Conservation (phyloP, 2,888 invertebrate species). For the Cenopis cana region DNA sequence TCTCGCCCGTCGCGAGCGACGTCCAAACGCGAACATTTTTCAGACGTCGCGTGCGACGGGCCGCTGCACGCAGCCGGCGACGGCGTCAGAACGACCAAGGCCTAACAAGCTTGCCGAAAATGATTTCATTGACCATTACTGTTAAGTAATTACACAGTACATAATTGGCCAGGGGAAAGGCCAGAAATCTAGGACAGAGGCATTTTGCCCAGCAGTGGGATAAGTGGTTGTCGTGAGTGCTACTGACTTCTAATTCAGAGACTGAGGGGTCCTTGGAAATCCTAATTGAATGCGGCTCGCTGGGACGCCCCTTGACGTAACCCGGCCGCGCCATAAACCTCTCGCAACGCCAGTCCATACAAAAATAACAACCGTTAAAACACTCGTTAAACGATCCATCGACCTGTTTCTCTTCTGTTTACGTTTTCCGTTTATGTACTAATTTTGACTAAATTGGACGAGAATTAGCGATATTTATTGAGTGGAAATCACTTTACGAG, state of each 20-base stretch:
- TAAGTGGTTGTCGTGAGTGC: background rate
- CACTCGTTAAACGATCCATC: constrained; percentile 63
- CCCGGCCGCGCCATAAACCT: constrained; percentile 60
- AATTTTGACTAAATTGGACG: constrained; percentile 41
- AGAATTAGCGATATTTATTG: constrained; percentile 37
- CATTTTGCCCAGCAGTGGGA: too few relatives aligned
- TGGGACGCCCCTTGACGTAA: constrained; percentile 57
- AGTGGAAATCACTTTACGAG: constrained; percentile 29
- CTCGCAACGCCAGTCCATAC: constrained; percentile 57
- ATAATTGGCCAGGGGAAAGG: too few relatives aligned
- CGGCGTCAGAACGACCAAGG: too few relatives aligned
- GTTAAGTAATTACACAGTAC: background rate
- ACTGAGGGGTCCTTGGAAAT: constrained; percentile 32
- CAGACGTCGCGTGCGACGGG: too few relatives aligned
- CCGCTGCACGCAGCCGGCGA: too few relatives aligned
- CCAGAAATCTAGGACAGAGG: too few relatives aligned
- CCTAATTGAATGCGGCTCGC: constrained; percentile 27
- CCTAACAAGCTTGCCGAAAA: background rate
- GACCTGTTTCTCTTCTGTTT: constrained; percentile 57
- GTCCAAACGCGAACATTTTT: too few relatives aligned
- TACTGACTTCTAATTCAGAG: constrained; percentile 1
- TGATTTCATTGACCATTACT: background rate
- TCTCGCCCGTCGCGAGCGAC: too few relatives aligned
- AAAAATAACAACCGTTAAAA: constrained; percentile 59
- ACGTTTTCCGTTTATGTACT: constrained; percentile 46